phyloP scores from a whole-genome alignment of 1,140 invertebrate species.

The Lamellibrachia luymesi region DNA sequence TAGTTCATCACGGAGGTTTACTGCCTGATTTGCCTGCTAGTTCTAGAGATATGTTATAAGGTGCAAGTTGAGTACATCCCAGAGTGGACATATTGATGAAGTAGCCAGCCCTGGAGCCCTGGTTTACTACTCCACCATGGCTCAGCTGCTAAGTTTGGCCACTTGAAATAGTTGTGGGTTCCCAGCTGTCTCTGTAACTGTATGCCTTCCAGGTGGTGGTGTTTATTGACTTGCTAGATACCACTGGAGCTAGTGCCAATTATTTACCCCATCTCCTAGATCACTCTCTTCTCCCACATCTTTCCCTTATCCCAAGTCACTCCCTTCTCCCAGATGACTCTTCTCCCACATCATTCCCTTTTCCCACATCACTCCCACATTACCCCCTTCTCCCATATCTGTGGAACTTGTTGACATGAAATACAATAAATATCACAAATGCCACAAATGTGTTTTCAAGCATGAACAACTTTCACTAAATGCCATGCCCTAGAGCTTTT shows the following conservation, averaged over 20 bases:
- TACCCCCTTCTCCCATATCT: background rate
- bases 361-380: background rate
- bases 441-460: too few relatives aligned
- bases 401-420: background rate
- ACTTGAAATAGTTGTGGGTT: slow-evolving; percentile 5
- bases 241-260: background rate
- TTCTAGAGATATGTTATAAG: background rate
- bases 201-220: background rate
- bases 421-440: background rate
- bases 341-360: background rate
- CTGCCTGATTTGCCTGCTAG: background rate
- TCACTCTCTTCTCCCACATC: background rate
- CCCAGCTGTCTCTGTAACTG: background rate
- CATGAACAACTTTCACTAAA: too few relatives aligned
- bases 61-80: background rate
- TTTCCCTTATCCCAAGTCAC: background rate
- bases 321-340: background rate
- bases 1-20: background rate
- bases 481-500: too few relatives aligned
- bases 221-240: background rate
- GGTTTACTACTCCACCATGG: background rate
- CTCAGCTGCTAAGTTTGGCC: background rate
- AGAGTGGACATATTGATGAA: background rate
- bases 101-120: background rate
- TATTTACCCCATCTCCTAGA: background rate